Evolutionary conservation across 2,113 vertebrate species (phyloP).

Genomic region (Amphiprion percula): DNA sequence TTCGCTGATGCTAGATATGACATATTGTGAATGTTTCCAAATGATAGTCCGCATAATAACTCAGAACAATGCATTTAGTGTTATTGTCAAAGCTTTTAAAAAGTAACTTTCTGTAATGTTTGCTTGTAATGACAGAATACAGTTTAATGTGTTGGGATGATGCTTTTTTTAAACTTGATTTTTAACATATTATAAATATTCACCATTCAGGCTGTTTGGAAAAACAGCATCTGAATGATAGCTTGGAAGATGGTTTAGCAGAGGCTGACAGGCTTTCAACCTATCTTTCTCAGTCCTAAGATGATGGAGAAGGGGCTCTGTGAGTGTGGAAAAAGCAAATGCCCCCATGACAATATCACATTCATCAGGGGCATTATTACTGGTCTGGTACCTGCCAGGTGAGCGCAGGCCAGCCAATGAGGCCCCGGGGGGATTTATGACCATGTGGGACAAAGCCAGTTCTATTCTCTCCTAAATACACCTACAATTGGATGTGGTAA

Average conservation of each 20-base stretch:
- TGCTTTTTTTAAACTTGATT: too few relatives aligned
- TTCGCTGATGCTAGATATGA: neutral
- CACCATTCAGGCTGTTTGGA: too few relatives aligned
- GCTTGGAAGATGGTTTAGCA: neutral
- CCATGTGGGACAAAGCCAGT: neutral
- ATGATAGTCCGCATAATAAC: neutral
- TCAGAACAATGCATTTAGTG: neutral
- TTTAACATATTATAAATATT: too few relatives aligned
- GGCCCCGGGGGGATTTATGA: constrained; percentile 18
- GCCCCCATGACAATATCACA: constrained; percentile 12
- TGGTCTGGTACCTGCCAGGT: constrained; percentile 5
- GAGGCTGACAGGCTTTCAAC: neutral
- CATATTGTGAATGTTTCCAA: neutral
- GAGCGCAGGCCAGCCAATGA: constrained; percentile 10
- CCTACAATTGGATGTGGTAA: neutral
- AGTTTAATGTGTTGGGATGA: too few relatives aligned
- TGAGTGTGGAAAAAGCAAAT: constrained; percentile 8
- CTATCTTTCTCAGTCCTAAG: neutral
- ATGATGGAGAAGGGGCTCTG: constrained; percentile 2
- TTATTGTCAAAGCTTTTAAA: too few relatives aligned
- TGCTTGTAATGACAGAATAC: too few relatives aligned
- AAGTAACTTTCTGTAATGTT: too few relatives aligned
- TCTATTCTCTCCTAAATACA: neutral
- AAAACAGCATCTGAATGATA: neutral
- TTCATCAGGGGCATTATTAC: constrained; percentile 42